phyloP scores from a whole-genome alignment of 2,113 vertebrate species.

The Tapirus terrestris region DNA sequence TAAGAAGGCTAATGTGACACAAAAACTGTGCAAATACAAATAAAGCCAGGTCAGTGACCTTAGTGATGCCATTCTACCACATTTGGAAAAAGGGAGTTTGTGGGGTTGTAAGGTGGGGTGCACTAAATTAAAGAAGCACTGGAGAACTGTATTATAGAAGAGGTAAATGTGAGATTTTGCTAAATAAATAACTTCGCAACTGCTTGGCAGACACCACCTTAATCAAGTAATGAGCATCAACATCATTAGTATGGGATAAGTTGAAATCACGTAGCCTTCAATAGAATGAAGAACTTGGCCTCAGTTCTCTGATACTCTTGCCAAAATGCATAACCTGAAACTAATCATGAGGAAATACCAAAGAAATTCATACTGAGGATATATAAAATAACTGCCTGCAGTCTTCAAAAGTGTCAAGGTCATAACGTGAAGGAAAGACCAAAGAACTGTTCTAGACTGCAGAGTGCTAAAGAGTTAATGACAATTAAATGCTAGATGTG shows the following conservation, averaged over 20 bases:
- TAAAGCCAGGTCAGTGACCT: constrained; percentile 82
- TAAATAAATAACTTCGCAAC: constrained; percentile 80
- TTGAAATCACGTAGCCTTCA: not conserved
- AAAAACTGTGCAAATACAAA: constrained; percentile 74
- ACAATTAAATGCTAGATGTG: not conserved
- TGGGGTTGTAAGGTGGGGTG: not conserved
- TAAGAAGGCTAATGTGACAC: constrained; percentile 75
- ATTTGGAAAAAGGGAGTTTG: constrained; percentile 57
- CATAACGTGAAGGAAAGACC: not conserved
- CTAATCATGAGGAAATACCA: not conserved
- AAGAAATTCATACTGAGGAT: not conserved
- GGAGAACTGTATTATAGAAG: constrained; percentile 64
- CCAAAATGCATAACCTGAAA: not conserved
- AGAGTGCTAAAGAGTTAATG: not conserved
- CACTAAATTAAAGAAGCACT: constrained; percentile 36
- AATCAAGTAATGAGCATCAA: not conserved
- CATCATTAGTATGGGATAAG: not conserved
- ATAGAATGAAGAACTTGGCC: not conserved
- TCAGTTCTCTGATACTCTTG: not conserved
- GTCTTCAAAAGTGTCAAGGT: not conserved
- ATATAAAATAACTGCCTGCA: not conserved
- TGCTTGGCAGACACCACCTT: constrained; percentile 6
- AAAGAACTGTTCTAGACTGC: not conserved
- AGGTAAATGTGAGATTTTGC: constrained; percentile 66
- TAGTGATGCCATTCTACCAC: constrained; percentile 68